Conservation (phyloP, 2,113 vertebrate species). For the Paramormyrops kingsleyae region DNA sequence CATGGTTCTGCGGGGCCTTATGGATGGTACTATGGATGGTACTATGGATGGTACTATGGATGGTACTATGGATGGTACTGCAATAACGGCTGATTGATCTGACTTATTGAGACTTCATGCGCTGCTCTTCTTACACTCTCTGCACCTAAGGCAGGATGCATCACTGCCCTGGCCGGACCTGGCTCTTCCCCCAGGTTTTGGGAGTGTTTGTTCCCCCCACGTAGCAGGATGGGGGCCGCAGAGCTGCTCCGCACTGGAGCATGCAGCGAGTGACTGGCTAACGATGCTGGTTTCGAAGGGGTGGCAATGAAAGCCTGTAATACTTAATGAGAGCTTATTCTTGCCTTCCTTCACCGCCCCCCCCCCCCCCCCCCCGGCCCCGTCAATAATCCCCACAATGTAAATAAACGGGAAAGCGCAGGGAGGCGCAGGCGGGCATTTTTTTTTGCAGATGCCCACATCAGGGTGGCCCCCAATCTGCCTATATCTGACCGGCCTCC, state of each 20-base stretch:
- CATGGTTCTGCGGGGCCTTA: not conserved
- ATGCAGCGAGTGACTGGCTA: conserved; percentile 14
- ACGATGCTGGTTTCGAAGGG: conserved; percentile 18
- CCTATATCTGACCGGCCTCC: conserved; percentile 9
- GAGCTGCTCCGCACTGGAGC: not conserved
- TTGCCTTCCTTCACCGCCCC: not conserved
- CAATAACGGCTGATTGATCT: not conserved
- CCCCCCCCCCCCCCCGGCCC: not conserved
- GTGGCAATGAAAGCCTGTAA: conserved; percentile 3
- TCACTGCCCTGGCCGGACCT: not conserved
- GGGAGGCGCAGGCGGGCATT: not conserved
- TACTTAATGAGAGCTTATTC: conserved; percentile 8
- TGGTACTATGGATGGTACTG: not conserved
- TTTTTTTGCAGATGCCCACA: not conserved
- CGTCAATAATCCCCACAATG: not conserved
- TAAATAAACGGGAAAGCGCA: not conserved
- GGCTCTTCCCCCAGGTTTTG: not conserved
- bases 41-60: not conserved
- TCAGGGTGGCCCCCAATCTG: not conserved
- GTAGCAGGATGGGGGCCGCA: not conserved
- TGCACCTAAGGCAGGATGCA: not conserved
- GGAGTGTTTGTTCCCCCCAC: not conserved
- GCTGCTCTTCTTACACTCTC: not conserved
- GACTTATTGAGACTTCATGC: not conserved
- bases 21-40: not conserved